These are phyloP conservation scores for Parauchenoglanis punctatus DNA, from an alignment of 2,797 vertebrate species.

Conservation along the genomic window DNA sequence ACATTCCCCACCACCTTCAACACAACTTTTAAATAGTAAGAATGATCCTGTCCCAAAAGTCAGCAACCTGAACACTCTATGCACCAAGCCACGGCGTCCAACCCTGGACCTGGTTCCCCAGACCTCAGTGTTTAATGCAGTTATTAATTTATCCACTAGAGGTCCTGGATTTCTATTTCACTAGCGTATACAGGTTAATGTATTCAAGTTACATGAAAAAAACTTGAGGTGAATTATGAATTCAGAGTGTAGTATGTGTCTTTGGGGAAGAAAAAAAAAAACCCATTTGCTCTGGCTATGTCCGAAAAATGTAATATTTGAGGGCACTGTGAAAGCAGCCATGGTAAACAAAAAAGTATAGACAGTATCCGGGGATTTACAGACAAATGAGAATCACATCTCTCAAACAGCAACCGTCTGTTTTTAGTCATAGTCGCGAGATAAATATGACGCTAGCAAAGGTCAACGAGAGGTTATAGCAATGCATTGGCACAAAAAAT, in stretches of 20 bases:
- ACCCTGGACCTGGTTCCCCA: not conserved
- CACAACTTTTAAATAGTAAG: not conserved
- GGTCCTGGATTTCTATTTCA: no score
- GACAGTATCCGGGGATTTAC: not conserved
- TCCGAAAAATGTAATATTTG: not conserved
- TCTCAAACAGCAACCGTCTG: not conserved
- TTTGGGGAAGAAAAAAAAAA: not conserved
- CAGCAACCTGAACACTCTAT: not conserved
- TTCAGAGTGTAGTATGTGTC: not conserved
- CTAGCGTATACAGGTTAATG: not conserved
- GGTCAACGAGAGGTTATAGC: not conserved
- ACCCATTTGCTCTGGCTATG: no score
- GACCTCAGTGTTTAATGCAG: not conserved
- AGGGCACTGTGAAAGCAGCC: not conserved
- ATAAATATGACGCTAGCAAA: not conserved
- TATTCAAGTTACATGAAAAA: not conserved
- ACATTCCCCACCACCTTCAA: not conserved
- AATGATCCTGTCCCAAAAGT: not conserved
- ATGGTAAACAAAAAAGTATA: not conserved
- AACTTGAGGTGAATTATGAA: not conserved
- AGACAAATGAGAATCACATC: not conserved
- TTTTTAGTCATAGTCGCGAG: not conserved
- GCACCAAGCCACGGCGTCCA: not conserved
- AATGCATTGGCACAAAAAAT: no score
- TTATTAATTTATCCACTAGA: not conserved